Evolutionary conservation across 1,140 invertebrate genomes (phyloP).

Genomic region (Drosophila bocki): DNA sequence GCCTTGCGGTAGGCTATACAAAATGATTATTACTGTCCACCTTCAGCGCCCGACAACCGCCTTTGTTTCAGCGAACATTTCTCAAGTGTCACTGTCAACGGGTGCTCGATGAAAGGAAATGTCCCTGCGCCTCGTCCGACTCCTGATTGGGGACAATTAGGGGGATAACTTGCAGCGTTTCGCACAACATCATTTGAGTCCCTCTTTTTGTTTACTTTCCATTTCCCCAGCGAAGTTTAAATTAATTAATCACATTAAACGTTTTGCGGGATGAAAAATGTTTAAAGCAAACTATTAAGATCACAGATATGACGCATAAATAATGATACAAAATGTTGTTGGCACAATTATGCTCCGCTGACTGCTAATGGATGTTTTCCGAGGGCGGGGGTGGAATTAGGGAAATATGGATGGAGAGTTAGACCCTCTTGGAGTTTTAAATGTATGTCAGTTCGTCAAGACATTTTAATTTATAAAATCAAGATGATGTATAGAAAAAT

Average conservation of each 20-base stretch:
- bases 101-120: constrained; percentile 38
- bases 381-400: neutral
- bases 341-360: constrained; percentile 69
- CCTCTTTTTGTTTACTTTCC: constrained; percentile 6
- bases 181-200: constrained; percentile 11
- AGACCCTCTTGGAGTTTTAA: neutral
- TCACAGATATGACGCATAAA: constrained; percentile 74
- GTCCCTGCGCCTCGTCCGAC: constrained; percentile 10
- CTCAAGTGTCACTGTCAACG: constrained; percentile 75
- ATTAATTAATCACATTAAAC: constrained; percentile 80
- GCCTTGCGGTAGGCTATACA: constrained; percentile 46
- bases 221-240: constrained; percentile 51
- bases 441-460: no score
- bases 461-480: constrained; percentile 11
- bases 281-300: constrained; percentile 77
- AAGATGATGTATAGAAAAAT: neutral
- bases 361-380: constrained; percentile 47
- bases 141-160: constrained; percentile 63
- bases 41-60: constrained; percentile 3
- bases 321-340: constrained; percentile 78
- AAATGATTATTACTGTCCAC: constrained; percentile 23
- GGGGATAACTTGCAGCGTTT: constrained; percentile 10
- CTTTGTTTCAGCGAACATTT: constrained; percentile 49
- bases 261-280: constrained; percentile 57
- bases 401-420: neutral